Evolutionary conservation across 1,140 invertebrate species (phyloP), one percentile per base, ranked within the genome.

Genomic region (Eufriesea mexicana): DNA sequence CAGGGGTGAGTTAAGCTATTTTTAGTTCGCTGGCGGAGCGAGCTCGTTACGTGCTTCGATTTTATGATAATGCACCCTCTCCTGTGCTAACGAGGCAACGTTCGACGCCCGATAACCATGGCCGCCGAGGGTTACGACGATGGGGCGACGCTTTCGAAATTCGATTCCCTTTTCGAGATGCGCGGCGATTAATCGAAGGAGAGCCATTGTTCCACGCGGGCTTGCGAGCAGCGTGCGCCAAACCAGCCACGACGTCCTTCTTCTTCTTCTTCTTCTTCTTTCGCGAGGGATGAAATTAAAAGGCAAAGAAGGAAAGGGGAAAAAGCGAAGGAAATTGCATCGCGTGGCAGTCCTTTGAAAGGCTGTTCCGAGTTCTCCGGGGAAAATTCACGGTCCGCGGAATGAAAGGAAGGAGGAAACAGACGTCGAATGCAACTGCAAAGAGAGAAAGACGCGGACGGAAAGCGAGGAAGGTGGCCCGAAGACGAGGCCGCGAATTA

Each of bases 401-500:
- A 49, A n/a, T 18, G 78, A 84, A 67, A 62, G 66, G 66, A 49
- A 75, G 45, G 25, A 28, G 45, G 25, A 28, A 62, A 77, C 7
- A 51, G 55, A 18, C 54, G 77, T 42, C 66, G 66, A 61, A 64
- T 57, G 72, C 28, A 9, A 35, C 28, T 7, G 16, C 45, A 20
- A 55, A 23, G 59, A n/a, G 47, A 73, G 25, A 51, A 54, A 25
- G 47, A 54, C 28, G n/a, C 18, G 20, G 57, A 25, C n/a, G 51
- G n/a, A 23, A 28, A 18, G 5, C 14, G 86, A 66, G 66, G 79
- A 83, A 80, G 25, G 66, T 9, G 10, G 35, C 18, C 8, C 28
- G 20, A 42, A 7, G 35, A 9, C 10, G 16, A 84, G 83, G 66
- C 75, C 54, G 51, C 74, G 85, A 89, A 91, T 93, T 93, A 93